These are phyloP conservation scores for Silvanus unidentatus DNA, from an alignment of 2,888 invertebrate species.

Conservation along the genomic window DNA sequence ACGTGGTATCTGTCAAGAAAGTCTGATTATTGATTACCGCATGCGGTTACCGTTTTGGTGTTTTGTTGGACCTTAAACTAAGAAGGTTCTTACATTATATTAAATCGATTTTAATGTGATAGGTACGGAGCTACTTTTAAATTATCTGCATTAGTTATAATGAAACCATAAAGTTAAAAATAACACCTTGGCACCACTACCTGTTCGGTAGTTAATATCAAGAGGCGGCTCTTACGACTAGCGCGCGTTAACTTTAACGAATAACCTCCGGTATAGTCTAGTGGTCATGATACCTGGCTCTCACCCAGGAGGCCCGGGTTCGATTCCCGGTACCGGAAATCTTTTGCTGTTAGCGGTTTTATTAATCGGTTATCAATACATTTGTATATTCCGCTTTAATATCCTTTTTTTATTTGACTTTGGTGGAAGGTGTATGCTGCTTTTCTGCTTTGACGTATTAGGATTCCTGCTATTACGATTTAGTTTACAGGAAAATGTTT, in stretches of 20 bases:
- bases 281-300: conserved; percentile 56
- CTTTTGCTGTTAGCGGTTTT: too few relatives aligned
- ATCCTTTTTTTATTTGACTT: too few relatives aligned
- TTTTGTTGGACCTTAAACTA: conserved; percentile 12
- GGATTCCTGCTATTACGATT: too few relatives aligned
- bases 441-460: too few relatives aligned
- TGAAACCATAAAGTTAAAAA: conserved; percentile 1
- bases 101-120: conserved; percentile 34
- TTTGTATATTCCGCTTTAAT: too few relatives aligned
- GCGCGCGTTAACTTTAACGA: neutral
- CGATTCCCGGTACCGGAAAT: conserved; percentile 56
- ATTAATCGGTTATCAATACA: too few relatives aligned
- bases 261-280: conserved; percentile 50
- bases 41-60: conserved; percentile 17
- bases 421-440: too few relatives aligned
- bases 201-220: neutral
- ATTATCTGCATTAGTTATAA: conserved; percentile 22
- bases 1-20: conserved; percentile 21
- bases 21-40: conserved; percentile 26
- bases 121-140: conserved; percentile 29
- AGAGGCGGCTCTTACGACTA: neutral
- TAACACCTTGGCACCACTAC: conserved; percentile 1
- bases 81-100: conserved; percentile 19
- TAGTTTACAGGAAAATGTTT: too few relatives aligned
- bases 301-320: conserved; percentile 58